phyloP scores from a whole-genome alignment of 2,888 invertebrate species.

The Yponomeuta cagnagella region DNA sequence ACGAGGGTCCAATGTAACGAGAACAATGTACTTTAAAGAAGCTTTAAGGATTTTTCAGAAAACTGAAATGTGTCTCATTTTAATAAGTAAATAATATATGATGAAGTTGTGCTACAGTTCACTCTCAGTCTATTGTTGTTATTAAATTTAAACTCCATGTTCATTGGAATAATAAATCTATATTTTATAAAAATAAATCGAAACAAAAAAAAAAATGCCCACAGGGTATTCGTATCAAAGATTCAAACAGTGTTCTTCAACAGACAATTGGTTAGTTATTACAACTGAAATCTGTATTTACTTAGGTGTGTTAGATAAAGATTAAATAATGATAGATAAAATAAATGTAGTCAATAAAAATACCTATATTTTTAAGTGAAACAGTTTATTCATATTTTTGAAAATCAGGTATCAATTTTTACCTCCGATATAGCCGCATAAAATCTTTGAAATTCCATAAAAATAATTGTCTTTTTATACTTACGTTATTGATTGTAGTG shows the following conservation, averaged over 20 bases:
- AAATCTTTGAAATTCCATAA: background rate
- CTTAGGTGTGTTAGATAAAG: background rate
- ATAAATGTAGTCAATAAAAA: background rate
- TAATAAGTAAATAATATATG: too few relatives aligned
- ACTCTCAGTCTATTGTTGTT: too few relatives aligned
- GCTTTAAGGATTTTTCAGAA: too few relatives aligned
- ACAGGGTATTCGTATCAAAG: background rate
- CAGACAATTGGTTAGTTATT: background rate
- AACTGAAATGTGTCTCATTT: too few relatives aligned
- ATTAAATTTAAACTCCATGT: too few relatives aligned
- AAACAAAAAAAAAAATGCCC: background rate
- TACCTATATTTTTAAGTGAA: background rate
- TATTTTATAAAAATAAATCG: background rate
- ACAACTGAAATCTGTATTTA: background rate
- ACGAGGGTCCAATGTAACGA: too few relatives aligned
- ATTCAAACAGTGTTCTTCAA: background rate
- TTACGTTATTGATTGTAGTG: background rate
- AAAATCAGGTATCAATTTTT: background rate
- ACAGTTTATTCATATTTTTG: background rate
- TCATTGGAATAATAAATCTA: background rate
- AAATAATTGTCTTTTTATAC: background rate
- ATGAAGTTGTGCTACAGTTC: too few relatives aligned
- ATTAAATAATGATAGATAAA: background rate
- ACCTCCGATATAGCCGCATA: background rate
- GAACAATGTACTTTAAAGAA: too few relatives aligned